phyloP scores from a whole-genome alignment of 2,888 invertebrate genomes.

The Augiades crinisus region DNA sequence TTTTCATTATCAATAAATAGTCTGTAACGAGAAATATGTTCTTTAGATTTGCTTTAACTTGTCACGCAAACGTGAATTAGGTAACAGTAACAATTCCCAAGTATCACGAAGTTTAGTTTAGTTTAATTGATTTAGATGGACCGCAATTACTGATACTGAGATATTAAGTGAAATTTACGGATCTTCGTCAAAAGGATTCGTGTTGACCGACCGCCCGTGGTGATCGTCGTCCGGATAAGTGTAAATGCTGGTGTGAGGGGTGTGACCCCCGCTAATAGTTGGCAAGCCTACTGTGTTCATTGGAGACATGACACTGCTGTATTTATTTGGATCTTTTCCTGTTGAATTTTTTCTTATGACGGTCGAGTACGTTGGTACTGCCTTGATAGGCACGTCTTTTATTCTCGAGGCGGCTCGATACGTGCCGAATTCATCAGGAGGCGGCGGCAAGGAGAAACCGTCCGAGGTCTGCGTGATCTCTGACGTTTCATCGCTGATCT shows the following conservation, averaged over 20 bases:
- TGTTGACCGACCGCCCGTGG: slow-evolving; percentile 57
- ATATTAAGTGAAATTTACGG: slow-evolving; percentile 31
- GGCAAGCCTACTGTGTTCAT: slow-evolving; percentile 71
- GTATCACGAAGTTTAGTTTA: no score
- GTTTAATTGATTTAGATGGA: no score
- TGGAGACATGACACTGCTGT: slow-evolving; percentile 54
- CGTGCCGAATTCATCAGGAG: slow-evolving; percentile 70
- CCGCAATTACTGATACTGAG: no score
- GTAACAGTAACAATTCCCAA: no score
- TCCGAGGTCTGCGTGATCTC: slow-evolving; percentile 71
- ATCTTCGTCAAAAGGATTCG: slow-evolving; percentile 67
- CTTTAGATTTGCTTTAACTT: no score
- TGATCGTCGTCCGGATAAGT: slow-evolving; percentile 64
- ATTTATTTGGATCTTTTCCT: slow-evolving; percentile 51
- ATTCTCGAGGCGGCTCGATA: slow-evolving; percentile 65
- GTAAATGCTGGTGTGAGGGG: slow-evolving; percentile 55
- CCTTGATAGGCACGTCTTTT: slow-evolving; percentile 59
- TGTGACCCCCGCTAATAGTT: slow-evolving; percentile 53
- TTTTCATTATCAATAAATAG: no score
- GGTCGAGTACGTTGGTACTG: slow-evolving; percentile 61
- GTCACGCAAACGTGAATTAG: no score
- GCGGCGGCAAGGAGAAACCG: slow-evolving; percentile 70
- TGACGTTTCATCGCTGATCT: slow-evolving; percentile 65
- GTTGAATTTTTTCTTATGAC: slow-evolving; percentile 53
- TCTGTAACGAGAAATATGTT: no score